Evolutionary conservation across 2,888 invertebrate species (phyloP).

Genomic region (Drosophila kanekoi): DNA sequence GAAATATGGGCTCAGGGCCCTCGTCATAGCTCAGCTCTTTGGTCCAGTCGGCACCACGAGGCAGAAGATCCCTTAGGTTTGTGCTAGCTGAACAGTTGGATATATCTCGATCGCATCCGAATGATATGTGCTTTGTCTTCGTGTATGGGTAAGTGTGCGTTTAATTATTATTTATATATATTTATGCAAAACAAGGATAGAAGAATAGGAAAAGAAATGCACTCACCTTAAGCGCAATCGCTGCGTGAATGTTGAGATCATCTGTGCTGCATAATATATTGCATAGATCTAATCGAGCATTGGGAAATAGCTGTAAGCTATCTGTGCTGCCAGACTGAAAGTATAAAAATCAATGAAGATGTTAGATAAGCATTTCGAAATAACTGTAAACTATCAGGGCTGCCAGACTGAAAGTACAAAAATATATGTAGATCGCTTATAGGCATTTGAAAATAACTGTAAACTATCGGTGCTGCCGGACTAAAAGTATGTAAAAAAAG

Average conservation of each 20-base stretch:
- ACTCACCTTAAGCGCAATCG: conserved; percentile 83
- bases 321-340: conserved; percentile 82
- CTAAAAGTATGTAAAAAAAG: conserved; percentile 48
- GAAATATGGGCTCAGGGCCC: conserved; percentile 96
- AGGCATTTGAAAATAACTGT: conserved; percentile 84
- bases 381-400: conserved; percentile 82
- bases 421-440: too few species aligned
- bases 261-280: conserved; percentile 85
- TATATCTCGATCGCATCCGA: conserved; percentile 96
- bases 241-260: conserved; percentile 82
- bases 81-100: conserved; percentile 82
- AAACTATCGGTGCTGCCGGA: conserved; percentile 83
- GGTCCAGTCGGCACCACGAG: conserved; percentile 91
- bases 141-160: conserved; percentile 27
- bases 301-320: conserved; percentile 84
- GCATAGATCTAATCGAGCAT: conserved; percentile 84
- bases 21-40: conserved; percentile 93
- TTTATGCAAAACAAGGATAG: not conserved
- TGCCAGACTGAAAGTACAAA: conserved; percentile 72
- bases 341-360: not conserved
- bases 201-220: conserved; percentile 5
- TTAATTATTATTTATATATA: not conserved
- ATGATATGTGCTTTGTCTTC: conserved; percentile 91
- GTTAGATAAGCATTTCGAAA: conserved; percentile 80
- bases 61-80: conserved; percentile 80